These are phyloP conservation scores for Pachymerium ferrugineum DNA, from an alignment of 2,888 invertebrate species.

Conservation along the genomic window DNA sequence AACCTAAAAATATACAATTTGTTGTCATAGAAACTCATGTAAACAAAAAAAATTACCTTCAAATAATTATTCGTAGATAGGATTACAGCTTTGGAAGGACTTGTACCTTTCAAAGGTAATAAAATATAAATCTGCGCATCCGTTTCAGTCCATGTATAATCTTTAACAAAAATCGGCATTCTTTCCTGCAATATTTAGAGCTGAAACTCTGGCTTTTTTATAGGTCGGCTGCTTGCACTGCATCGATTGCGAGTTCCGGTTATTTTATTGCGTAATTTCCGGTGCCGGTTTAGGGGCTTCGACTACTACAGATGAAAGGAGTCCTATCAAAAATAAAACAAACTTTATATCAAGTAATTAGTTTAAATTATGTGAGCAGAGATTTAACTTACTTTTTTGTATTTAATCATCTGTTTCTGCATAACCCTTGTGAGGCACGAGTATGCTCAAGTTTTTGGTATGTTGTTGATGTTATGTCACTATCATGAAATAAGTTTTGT, in stretches of 20 bases:
- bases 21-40: background rate
- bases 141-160: slow-evolving; percentile 71
- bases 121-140: slow-evolving; percentile 57
- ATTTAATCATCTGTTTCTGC: background rate
- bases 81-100: slow-evolving; percentile 61
- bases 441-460: background rate
- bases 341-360: too few species aligned
- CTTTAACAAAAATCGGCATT: slow-evolving; percentile 70
- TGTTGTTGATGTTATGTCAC: background rate
- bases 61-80: slow-evolving; percentile 64
- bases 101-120: slow-evolving; percentile 59
- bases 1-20: slow-evolving; percentile 49
- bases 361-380: too few species aligned
- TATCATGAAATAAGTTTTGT: background rate
- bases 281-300: background rate
- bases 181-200: too few species aligned
- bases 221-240: background rate
- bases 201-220: too few species aligned
- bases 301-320: background rate
- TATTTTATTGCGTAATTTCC: background rate
- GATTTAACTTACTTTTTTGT: too few species aligned
- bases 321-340: too few species aligned
- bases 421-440: background rate
- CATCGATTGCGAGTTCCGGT: background rate
- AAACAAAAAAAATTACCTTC: slow-evolving; percentile 51